These are phyloP conservation scores for Lethenteron camtschaticum DNA, from an alignment of 2,113 vertebrate genomes.

Conservation along the genomic window DNA sequence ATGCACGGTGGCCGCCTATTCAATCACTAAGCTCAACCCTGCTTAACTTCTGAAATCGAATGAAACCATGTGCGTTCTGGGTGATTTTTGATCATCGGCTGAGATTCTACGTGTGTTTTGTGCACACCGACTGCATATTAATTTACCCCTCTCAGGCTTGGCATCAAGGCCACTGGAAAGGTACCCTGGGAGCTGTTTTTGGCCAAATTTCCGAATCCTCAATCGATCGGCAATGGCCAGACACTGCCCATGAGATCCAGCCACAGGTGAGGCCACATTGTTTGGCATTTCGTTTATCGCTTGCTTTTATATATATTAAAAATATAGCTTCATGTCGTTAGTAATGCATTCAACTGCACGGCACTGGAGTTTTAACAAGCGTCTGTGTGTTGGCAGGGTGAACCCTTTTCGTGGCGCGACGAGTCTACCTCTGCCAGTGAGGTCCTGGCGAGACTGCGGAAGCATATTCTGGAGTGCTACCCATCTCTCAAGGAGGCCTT, in stretches of 20 bases:
- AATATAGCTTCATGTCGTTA: not conserved
- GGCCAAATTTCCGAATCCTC: conserved; percentile 12
- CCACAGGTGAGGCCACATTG: conserved; percentile 12
- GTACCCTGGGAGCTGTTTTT: conserved; percentile 25
- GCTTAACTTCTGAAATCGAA: too few species aligned
- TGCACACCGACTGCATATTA: too few species aligned
- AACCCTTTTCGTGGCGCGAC: conserved; percentile 10
- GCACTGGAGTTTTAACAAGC: too few species aligned
- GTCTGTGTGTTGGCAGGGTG: conserved; percentile 8
- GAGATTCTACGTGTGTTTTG: too few species aligned
- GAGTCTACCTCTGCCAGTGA: conserved; percentile 10
- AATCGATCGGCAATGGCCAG: conserved; percentile 7
- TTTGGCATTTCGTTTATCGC: conserved; percentile 2
- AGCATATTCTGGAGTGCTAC: conserved; percentile 13
- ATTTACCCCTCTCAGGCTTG: conserved; percentile 14
- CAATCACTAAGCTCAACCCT: too few species aligned
- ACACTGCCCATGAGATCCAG: conserved; percentile 9
- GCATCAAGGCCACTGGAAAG: conserved; percentile 15
- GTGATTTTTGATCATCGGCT: too few species aligned
- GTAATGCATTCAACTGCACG: not conserved
- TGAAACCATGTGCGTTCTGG: too few species aligned
- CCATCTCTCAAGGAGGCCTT: conserved; percentile 19
- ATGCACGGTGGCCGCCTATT: too few species aligned
- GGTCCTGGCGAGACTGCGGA: conserved; percentile 16
- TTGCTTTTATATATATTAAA: not conserved